Evolutionary conservation across 2,888 invertebrate species (phyloP).

Genomic region (Dicranocentrus wangi): DNA sequence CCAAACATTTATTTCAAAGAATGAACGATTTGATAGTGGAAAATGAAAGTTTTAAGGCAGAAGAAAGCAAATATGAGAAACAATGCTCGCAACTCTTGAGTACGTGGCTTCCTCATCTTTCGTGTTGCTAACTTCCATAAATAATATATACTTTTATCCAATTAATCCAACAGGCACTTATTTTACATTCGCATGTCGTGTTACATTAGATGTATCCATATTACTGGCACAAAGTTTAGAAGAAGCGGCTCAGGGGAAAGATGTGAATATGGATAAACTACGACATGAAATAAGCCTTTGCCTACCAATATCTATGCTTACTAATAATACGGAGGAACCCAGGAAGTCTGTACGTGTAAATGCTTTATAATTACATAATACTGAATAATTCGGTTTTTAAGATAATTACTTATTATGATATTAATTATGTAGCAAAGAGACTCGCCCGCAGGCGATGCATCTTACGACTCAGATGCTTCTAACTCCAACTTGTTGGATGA

Average conservation of each 20-base stretch:
- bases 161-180: too few relatives aligned
- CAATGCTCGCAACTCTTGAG: slow-evolving; percentile 61
- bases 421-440: slow-evolving; percentile 9
- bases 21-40: slow-evolving; percentile 60
- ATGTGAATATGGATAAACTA: slow-evolving; percentile 62
- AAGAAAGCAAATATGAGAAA: slow-evolving; percentile 61
- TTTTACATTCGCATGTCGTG: background rate
- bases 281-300: slow-evolving; percentile 55
- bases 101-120: slow-evolving; percentile 31
- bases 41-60: slow-evolving; percentile 56
- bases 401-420: too few relatives aligned
- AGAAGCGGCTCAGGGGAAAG: slow-evolving; percentile 61
- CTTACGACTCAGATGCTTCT: slow-evolving; percentile 35
- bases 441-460: background rate
- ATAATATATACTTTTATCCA: too few relatives aligned
- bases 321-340: background rate
- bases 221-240: slow-evolving; percentile 57
- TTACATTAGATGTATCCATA: slow-evolving; percentile 25
- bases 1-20: slow-evolving; percentile 49
- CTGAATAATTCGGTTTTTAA: too few relatives aligned
- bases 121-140: too few relatives aligned
- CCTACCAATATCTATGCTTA: slow-evolving; percentile 33
- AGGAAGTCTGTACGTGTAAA: background rate
- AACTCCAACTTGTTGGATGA: background rate
- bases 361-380: too few relatives aligned